Base-by-base conservation (phyloP, 1,140 invertebrate species). In the Charaxes varanes region DNA sequence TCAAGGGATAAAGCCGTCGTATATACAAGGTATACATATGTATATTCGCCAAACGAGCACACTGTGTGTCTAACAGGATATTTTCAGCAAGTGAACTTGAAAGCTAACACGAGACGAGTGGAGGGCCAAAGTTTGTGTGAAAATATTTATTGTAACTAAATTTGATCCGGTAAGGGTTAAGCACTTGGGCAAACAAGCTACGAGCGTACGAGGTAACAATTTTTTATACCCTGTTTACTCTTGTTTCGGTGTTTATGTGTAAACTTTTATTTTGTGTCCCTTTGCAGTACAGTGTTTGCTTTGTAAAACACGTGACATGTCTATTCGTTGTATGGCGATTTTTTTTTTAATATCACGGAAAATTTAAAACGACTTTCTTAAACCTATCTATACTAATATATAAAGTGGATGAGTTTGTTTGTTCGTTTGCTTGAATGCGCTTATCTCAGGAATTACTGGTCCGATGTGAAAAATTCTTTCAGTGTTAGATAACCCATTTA, bases 111-210 rank as follows among this genome's bases (percentile, higher is more conserved):
- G 43, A 57, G 48, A 42, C 63, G 52, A 33, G 46, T 46, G 30
- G 28, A 46, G 40, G 44, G 37, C 49, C 45, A 51, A 52, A 61
- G 48, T 57, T 61, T 49, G 38, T 41, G 46, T 47, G 52, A 69
- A 62, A 68, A 65, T 65, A 65, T 60, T 50, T 65, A 65, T 60
- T 52, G 59, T 62, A 62, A 61, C 58, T 50, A 51, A 63, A 63
- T 58, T 56, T 50, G 54, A 63, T 59, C 56, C 56, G 46, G 38
- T 17, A 43, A 43, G 55, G 42, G 33, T 48, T 56, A 52, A 59
- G 51, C 48, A 55, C 46, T 53, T 42, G 24, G 36, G 27, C 49
- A 55, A 53, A 58, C 60, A 56, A 33, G 32, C 41, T 47, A n/a
- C n/a, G n/a, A n/a, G 41, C 36, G 36, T 52, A 28, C 27, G 21